phyloP scores from a whole-genome alignment of 1,140 invertebrate species.

The Babylonia areolata region DNA sequence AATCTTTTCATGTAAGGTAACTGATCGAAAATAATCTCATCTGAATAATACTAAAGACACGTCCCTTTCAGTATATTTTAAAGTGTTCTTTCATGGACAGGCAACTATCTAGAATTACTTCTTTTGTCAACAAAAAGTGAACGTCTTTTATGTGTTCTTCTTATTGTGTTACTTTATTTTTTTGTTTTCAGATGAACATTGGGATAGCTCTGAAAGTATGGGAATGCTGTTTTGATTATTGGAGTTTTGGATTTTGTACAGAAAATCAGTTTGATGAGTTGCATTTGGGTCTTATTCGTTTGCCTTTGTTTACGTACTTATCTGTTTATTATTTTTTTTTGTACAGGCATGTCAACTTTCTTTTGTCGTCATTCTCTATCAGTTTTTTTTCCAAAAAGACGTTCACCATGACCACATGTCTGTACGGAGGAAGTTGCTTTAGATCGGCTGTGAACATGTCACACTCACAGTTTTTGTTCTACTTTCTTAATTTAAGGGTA shows the following conservation, averaged over 20 bases:
- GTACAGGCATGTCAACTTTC: not conserved
- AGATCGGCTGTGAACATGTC: too few species aligned
- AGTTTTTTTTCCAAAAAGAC: too few species aligned
- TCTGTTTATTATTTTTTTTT: not conserved
- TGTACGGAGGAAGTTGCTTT: too few species aligned
- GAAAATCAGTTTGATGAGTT: not conserved
- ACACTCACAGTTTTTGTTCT: too few species aligned
- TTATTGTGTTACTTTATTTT: not conserved
- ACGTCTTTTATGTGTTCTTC: not conserved
- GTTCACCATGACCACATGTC: too few species aligned
- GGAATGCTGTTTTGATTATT: constrained; percentile 24
- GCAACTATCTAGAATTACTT: too few species aligned
- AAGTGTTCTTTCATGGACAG: too few species aligned
- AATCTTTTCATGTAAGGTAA: too few species aligned
- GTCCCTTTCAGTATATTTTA: too few species aligned
- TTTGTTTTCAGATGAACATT: constrained; percentile 36
- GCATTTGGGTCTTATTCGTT: not conserved
- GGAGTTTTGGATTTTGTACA: not conserved
- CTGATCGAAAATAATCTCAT: not conserved
- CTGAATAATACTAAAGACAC: not conserved
- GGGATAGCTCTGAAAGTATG: constrained; percentile 16
- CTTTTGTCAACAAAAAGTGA: too few species aligned
- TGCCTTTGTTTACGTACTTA: too few species aligned
- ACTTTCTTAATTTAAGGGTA: too few species aligned
- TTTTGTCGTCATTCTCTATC: not conserved